Percentiles rank a stretch among this genome's conserved stretches.
Evolutionary conservation across 2,888 invertebrate genomes (phyloP).

Genomic region (Lutraria lutraria): DNA sequence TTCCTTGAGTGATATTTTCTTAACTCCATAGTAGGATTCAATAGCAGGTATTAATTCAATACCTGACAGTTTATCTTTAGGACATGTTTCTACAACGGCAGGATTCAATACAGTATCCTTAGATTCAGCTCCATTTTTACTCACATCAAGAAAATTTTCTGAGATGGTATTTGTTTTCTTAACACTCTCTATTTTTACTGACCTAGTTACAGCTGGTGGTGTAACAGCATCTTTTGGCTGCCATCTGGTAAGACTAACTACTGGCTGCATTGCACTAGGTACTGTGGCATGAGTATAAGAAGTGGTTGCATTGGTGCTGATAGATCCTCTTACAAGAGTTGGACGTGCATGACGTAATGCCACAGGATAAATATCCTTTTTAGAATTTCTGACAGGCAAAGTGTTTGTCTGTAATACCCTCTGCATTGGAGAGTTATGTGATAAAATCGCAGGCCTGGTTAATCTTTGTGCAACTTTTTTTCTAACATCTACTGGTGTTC

Average conservation of each 20-base stretch:
- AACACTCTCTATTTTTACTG: no score
- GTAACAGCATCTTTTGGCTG: background rate
- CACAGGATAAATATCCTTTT: background rate
- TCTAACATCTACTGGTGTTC: background rate
- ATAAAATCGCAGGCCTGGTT: background rate
- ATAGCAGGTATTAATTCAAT: background rate
- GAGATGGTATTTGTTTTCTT: no score
- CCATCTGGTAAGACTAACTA: background rate
- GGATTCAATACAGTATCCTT: background rate
- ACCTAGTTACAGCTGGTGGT: no score
- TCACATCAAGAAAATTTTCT: background rate
- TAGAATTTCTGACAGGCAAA: background rate
- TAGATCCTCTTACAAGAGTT: background rate
- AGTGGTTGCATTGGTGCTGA: background rate
- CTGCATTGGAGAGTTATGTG: background rate
- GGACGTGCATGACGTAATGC: background rate
- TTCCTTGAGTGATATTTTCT: constrained; percentile 1
- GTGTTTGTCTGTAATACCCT: background rate
- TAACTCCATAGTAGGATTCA: constrained; percentile 19
- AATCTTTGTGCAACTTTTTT: no score
- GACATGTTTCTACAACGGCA: background rate
- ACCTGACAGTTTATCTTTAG: background rate
- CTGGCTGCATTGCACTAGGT: background rate
- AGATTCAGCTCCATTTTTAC: background rate
- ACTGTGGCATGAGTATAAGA: background rate